Base-by-base conservation (phyloP, 1,140 invertebrate species). In the Ceratina australensis region DNA sequence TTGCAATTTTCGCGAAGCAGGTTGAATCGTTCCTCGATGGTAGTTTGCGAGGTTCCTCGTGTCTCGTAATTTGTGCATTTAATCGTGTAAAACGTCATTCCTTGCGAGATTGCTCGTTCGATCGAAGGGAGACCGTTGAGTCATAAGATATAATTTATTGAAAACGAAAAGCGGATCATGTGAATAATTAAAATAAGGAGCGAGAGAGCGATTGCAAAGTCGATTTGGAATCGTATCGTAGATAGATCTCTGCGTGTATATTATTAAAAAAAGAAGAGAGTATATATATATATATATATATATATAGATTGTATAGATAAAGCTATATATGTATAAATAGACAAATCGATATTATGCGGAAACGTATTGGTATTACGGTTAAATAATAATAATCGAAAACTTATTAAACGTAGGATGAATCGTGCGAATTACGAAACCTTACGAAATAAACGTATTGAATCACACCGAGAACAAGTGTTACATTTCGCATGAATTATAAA, bases 171-270 rank as follows among this genome's bases (percentile, higher is more conserved):
- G 82, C 65, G 72, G 59, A 81, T 88, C 72, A 76, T 88, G 86
- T 88, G 87, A 87, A 88, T 88, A 87, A 78, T 72, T 79, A 78
- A 73, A 56, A 3, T 42, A 42, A 42, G 33, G 5, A 42, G 2
- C 33, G 33, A 42, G 2, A 42, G 33, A 8, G 5, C 33, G 33
- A 42, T 42, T 42, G 33, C 33, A 42, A 42, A 73, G 71, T 83
- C 66, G 18, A 54, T 65, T 76, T 59, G 76, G 18, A 63, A 72
- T 68, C 57, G 73, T 74, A 72, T 78, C 61, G 82, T 87, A 87
- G 82, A 83, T 86, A 84, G 87, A 90, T 88, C 85, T 89, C 88
- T 87, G 88, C 84, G 86, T 89, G 88, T 90, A 89, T 89, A 86
- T 88, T 89, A 85, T 78, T 74, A 79, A 78, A 78, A 85, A 79